Base-by-base conservation (phyloP, 2,797 vertebrate genomes). In the Botia kubotai region DNA sequence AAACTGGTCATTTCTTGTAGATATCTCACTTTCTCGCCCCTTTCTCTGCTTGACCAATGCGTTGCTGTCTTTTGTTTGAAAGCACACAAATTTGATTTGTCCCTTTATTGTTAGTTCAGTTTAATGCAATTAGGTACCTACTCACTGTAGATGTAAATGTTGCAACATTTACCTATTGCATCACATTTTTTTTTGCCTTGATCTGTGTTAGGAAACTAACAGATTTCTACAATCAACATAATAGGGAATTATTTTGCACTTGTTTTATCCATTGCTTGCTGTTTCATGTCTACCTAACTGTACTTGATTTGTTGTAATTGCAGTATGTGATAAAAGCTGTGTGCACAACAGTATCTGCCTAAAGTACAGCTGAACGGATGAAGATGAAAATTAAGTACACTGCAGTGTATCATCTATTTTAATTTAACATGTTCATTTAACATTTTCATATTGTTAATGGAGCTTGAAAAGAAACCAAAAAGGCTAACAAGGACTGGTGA, bases 1-100 rank as follows among this genome's bases (percentile, higher is more conserved):
- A 63, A 83, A 87, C 80, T 74, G 65, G 85, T 77, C 83, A 81
- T 72, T 84, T 66, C 79, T 85, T 87, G 80, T 81, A 82, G 84
- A 85, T 88, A 83, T 81, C n/a, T 72, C 65, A 80, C 29, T 76
- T 67, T 81, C 8, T 46, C 39, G 8, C 72, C 55, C 55, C 36
- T 8, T 57, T 72, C 29, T 68, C 77, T 57, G 46, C 72, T 70
- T 23, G 82, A 52, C 83, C 67, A 66, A 87, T 81, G 81, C 60
- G 76, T 75, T 85, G 57, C 83, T 88, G 63, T 79, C 71, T 63
- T 75, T 75, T 75, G 83, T 63, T 86, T 69, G 75, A 79, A 62
- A 69, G 33, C 82, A 79, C 68, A 72, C 75, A 70, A 33, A 63
- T 84, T 55, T 82, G 79, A 79, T 11, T 62, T 75, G 6, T 72